Evolutionary conservation across 2,888 invertebrate genomes (phyloP).

Genomic region (Apamea epomidion): DNA sequence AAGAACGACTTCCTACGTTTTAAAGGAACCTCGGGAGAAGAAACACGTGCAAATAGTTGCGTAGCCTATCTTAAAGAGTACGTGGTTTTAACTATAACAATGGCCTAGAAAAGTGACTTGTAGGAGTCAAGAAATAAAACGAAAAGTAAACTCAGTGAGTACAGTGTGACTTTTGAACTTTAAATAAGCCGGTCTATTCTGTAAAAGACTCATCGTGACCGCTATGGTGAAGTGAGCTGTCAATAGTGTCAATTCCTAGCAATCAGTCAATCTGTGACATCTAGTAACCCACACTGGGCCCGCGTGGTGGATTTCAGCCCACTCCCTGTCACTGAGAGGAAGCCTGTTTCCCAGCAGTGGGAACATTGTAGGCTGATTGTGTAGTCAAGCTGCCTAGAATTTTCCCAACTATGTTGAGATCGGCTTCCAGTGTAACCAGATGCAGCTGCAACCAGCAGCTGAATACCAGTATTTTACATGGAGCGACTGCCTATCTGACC

Average conservation of each 20-base stretch:
- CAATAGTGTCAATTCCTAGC: not conserved
- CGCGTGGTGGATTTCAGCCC: too few relatives aligned
- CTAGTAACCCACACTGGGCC: too few relatives aligned
- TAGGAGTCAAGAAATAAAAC: not conserved
- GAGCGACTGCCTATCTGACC: too few relatives aligned
- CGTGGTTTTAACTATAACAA: constrained; percentile 28
- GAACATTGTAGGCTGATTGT: too few relatives aligned
- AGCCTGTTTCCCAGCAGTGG: too few relatives aligned
- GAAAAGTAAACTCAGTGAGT: constrained; percentile 21
- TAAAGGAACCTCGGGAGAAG: constrained; percentile 85
- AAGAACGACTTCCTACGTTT: constrained; percentile 84
- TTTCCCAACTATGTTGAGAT: not conserved
- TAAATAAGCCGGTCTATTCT: not conserved
- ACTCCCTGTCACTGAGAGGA: too few relatives aligned
- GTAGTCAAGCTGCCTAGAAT: not conserved
- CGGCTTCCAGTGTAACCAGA: not conserved
- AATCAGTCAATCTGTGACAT: not conserved
- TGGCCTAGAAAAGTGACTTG: constrained; percentile 29
- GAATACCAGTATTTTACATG: too few relatives aligned
- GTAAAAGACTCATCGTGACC: not conserved
- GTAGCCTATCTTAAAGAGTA: constrained; percentile 65
- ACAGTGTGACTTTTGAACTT: not conserved
- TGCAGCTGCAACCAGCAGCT: not conserved
- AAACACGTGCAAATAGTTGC: constrained; percentile 87
- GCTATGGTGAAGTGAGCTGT: too few relatives aligned